phyloP scores from a whole-genome alignment of 2,113 vertebrate species.

The Antennarius striatus region DNA sequence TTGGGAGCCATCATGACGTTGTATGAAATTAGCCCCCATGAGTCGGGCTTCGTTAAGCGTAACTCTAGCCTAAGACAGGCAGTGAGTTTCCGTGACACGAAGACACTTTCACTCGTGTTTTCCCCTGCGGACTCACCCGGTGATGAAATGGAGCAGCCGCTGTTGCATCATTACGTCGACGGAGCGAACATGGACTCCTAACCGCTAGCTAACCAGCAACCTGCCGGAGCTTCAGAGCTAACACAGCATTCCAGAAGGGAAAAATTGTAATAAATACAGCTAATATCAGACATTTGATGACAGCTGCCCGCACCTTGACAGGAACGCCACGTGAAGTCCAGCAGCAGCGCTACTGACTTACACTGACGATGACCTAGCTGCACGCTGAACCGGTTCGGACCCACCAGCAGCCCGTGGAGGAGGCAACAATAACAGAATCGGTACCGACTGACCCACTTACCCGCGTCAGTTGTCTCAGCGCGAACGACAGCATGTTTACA shows the following conservation, averaged over 20 bases:
- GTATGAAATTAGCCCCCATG: too few species aligned
- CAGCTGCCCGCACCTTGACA: not conserved
- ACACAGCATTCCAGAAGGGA: too few species aligned
- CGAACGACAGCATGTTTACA: conserved; percentile 72
- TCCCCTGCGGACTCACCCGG: conserved; percentile 2
- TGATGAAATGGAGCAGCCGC: conserved; percentile 69
- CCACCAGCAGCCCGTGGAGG: not conserved
- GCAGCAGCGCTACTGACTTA: not conserved
- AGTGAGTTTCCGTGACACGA: too few species aligned
- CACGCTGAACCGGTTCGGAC: not conserved
- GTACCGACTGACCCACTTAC: conserved; percentile 30
- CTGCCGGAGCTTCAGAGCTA: not conserved
- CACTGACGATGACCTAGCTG: conserved; percentile 19
- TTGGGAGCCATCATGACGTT: too few species aligned
- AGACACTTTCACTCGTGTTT: too few species aligned
- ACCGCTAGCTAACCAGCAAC: conserved; percentile 33
- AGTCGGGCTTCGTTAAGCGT: too few species aligned
- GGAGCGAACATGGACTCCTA: conserved; percentile 3
- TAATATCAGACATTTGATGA: not conserved
- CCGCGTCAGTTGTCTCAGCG: conserved; percentile 71
- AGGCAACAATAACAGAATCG: not conserved
- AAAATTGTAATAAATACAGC: too few species aligned
- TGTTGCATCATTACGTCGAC: conserved; percentile 75
- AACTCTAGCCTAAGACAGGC: too few species aligned
- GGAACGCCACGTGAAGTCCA: not conserved